These are phyloP conservation scores for Rhopalosiphum maidis DNA, from an alignment of 1,140 invertebrate species.

Conservation along the genomic window DNA sequence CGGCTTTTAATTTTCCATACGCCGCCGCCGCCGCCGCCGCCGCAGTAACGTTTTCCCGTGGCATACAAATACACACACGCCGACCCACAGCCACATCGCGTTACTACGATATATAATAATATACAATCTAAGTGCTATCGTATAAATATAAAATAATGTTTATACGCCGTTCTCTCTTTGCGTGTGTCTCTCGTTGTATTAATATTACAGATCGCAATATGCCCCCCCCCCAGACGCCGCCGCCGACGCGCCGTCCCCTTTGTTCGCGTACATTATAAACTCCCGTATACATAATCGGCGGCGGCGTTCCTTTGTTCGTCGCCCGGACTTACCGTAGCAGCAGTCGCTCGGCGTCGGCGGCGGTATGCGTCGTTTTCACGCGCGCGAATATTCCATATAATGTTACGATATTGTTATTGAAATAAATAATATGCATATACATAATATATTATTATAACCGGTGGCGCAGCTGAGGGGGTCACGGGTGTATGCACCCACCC, in stretches of 20 bases:
- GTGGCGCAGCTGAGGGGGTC: too few species aligned
- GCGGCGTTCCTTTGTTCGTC: neutral
- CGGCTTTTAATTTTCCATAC: neutral
- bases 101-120: neutral
- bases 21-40: too few species aligned
- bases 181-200: neutral
- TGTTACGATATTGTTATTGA: too few species aligned
- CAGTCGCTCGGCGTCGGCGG: too few species aligned
- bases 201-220: neutral
- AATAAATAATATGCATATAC: too few species aligned
- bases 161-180: neutral
- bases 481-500: too few species aligned
- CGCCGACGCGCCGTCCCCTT: neutral
- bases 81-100: neutral
- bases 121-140: neutral
- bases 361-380: neutral
- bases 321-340: neutral
- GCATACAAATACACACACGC: neutral
- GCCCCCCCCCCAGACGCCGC: neutral
- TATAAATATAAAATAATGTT: neutral
- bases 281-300: neutral
- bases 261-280: neutral
- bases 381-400: neutral
- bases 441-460: too few species aligned
- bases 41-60: neutral